Evolutionary conservation across 2,113 vertebrate species (phyloP), one percentile per base, ranked within the genome.

Genomic region (Cranoglanis bouderius): DNA sequence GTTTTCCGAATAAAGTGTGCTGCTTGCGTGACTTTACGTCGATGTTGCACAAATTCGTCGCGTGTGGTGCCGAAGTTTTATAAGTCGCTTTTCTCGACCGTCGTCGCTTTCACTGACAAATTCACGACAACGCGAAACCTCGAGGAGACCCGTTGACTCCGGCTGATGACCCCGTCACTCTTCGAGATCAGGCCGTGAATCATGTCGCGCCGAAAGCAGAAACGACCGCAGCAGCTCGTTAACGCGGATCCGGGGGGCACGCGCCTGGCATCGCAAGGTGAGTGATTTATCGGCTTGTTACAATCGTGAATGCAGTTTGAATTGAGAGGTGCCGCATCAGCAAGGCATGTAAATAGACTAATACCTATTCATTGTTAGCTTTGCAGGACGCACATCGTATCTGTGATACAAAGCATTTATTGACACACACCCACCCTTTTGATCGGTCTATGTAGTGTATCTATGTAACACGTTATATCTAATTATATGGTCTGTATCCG

Each of bases 171-270:
- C 92, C 91, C 92, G 92, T 92, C 92, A 93, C 93, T 67, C 88
- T 53, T 88, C 89, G 91, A 61, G 57, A 35, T 90, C 88, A 94
- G 92, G 92, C 92, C 92, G 95, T 96, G 95, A 96, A 95, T 95
- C 95, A 96, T 96, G 96, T 96, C 96, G 94, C 96, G 96, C 94
- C 95, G 96, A 93, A 96, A 96, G 92, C 96, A 96, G 94, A 96
- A 96, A 92, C 94, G 96, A 94, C 96, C 96, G 55, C 96, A 96
- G 93, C 96, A 96, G 92, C 95, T 96, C 80, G 95, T 96, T 91
- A 96, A 95, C 92, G 88, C 94, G 89, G 95, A 95, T 91, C 94
- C 94, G 65, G 96, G 95, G 92, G 95, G 94, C 92, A 93, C 95
- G 46, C 89, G 88, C 91, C 90, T 95, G 84, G 93, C 94, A 59